Base-by-base conservation (phyloP, 2,888 invertebrate species). In the Eristalis tenax region DNA sequence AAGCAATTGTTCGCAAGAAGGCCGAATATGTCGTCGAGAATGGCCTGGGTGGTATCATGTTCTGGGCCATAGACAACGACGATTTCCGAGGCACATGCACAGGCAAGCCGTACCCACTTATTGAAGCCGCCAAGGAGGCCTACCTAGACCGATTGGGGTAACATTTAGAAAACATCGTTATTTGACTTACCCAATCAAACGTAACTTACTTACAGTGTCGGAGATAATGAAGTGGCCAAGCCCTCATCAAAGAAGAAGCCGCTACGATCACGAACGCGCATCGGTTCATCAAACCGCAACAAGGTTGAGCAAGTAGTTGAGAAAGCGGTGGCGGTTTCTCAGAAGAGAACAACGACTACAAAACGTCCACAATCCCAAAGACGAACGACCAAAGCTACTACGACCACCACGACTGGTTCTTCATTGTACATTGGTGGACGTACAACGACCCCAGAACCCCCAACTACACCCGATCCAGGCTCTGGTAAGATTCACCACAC, bases 61-160 rank as follows among this genome's bases (percentile, higher is more conserved):
- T 93, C 88, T 93, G 93, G 93, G 97, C 98, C 0, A 96, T 98
- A 89, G 98, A 98, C 93, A 98, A 98, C 92, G 98, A 98, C 89
- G 98, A 98, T 91, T 98, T 98, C 94, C 95, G 98, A 65, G 98
- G 98, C n/a, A 95, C 95, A 43, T 98, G 98, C 91, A 96, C 96
- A 89, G 96, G 95, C 32, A 96, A 96, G 91, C 96, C 97, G 0
- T 98, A 98, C 93, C 98, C 98, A 0, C 94, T 98, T 66, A 98
- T 98, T 89, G 98, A 98, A 92, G 97, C 98, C 0, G 98, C 97
- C 38, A 98, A 98, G 91, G 97, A 97, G 91, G 95, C 97, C 0
- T 94, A 97, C 90, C 92, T 96, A 50, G 93, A 94, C 63, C 95
- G 94, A 64, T 93, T 95, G 80, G 95, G 95, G 96, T 96, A 92